Conservation (phyloP, 2,113 vertebrate genomes). For the Grus americana region DNA sequence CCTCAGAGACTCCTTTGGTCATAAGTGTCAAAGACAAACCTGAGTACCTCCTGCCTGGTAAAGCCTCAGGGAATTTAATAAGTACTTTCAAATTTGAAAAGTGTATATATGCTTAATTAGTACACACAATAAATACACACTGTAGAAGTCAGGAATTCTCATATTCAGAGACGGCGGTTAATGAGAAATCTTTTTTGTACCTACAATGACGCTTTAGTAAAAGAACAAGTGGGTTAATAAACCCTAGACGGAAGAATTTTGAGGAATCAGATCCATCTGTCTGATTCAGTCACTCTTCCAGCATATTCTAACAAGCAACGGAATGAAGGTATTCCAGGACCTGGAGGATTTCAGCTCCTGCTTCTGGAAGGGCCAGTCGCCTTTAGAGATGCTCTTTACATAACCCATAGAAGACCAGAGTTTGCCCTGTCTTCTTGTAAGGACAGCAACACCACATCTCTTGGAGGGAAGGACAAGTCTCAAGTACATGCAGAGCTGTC, state of each 20-base stretch:
- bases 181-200: background rate
- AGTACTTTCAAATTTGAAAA: background rate
- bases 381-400: background rate
- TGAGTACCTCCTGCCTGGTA: background rate
- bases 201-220: background rate
- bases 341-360: background rate
- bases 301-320: background rate
- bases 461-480: background rate
- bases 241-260: background rate
- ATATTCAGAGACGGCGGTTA: background rate
- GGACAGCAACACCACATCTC: background rate
- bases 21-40: background rate
- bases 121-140: background rate
- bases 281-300: background rate
- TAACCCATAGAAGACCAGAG: background rate
- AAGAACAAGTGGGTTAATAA: background rate
- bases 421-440: background rate
- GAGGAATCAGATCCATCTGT: background rate
- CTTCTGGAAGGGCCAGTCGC: background rate
- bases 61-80: background rate
- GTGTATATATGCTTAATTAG: background rate
- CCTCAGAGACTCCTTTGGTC: background rate
- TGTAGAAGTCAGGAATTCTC: background rate
- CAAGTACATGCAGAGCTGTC: background rate
- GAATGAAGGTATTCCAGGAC: background rate